Base-by-base conservation (phyloP, 2,797 vertebrate genomes). In the Melanotaenia trifasciata region DNA sequence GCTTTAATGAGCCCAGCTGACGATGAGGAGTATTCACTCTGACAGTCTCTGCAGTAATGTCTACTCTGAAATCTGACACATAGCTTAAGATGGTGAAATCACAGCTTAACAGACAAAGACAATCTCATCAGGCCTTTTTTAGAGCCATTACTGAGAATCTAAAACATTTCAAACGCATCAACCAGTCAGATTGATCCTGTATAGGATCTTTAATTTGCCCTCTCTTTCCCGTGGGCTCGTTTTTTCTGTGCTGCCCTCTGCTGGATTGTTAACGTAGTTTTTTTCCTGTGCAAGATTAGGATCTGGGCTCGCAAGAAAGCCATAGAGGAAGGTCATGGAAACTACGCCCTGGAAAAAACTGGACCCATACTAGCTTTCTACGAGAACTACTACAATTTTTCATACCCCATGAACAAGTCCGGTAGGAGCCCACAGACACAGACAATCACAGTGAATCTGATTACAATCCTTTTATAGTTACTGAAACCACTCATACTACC, bases 241-340 rank as follows among this genome's bases (percentile, higher is more conserved):
- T 66, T 13, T 24, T 13, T 60, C 50, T 58, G 5, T 70, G 72
- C 70, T 74, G 85, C 83, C 82, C 87, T 81, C 90, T 92, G 80
- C 70, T 90, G 88, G 81, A 77, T 32, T 0, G 3, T 18, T 32
- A 28, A 53, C 58, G 1, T 2, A 22, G 1, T 80, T 26, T 84
- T 59, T 81, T 59, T 57, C 18, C 18, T 63, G 11, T 45, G 84
- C 10, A 84, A 99, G 98, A 95, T 97, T 77, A 91, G 95, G 66
- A 96, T 99, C 87, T 99, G 97, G 96, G 97, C 96, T 68, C 95
- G 97, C 18, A 95, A 79, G 18, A 74, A 84, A 4, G 96, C 96
- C 32, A 96, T 96, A 0, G 0, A 0, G 0, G 81, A 88, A 0
- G 89, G 81, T 0, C 96, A 97, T 3, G 96, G 95, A 0, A 0